Conservation (phyloP, 2,888 invertebrate species). For the Drosophila melanosoma region DNA sequence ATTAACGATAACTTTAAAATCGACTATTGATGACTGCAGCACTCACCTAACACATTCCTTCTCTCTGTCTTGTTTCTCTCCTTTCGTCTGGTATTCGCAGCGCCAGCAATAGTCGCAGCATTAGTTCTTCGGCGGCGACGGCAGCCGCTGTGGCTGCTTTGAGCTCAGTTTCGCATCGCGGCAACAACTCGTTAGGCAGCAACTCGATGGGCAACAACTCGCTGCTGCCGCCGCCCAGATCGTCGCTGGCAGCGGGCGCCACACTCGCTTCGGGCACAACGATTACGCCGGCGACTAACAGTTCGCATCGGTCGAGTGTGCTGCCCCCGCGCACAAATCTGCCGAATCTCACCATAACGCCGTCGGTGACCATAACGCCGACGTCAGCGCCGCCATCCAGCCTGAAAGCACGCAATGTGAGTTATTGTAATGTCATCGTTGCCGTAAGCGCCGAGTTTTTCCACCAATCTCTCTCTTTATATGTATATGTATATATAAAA, state of each 20-base stretch:
- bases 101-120: constrained; percentile 75
- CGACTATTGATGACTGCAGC: background rate
- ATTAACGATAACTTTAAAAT: background rate
- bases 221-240: constrained; percentile 83
- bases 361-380: constrained; percentile 91
- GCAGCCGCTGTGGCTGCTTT: constrained; percentile 72
- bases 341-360: constrained; percentile 87
- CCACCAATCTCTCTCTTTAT: constrained; percentile 1
- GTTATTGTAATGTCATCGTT: constrained; percentile 85
- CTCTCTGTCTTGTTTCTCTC: background rate
- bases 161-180: constrained; percentile 65
- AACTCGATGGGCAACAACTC: constrained; percentile 60
- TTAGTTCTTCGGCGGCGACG: constrained; percentile 68
- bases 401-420: constrained; percentile 85
- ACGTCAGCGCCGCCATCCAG: constrained; percentile 89
- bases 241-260: constrained; percentile 87
- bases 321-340: constrained; percentile 84
- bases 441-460: constrained; percentile 83
- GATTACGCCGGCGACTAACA: constrained; percentile 77
- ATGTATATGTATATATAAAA: constrained; percentile 7
- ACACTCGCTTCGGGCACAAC: constrained; percentile 87
- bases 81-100: constrained; percentile 33
- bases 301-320: constrained; percentile 79
- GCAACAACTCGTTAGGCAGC: constrained; percentile 48
- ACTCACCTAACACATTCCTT: background rate